Conservation (phyloP, 2,888 invertebrate species). For the Aricia artaxerxes region DNA sequence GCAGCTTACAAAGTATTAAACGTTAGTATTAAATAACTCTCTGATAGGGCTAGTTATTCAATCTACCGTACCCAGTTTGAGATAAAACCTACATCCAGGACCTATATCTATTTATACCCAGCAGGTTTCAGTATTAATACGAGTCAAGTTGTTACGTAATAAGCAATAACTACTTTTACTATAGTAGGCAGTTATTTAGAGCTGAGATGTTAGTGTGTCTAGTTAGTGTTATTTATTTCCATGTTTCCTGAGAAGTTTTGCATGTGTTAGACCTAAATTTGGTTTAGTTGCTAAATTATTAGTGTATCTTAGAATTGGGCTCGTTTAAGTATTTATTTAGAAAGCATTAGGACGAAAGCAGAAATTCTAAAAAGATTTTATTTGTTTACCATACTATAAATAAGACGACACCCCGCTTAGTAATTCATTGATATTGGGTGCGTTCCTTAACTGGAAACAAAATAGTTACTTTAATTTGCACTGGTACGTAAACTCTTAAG, state of each 20-base stretch:
- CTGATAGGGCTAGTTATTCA: not conserved
- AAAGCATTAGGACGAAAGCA: not conserved
- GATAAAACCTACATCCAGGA: constrained; percentile 6
- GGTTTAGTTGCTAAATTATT: constrained; percentile 39
- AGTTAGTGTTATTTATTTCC: constrained; percentile 7
- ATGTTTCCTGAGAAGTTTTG: constrained; percentile 1
- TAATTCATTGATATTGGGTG: not conserved
- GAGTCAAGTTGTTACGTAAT: constrained; percentile 22
- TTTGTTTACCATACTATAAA: no score
- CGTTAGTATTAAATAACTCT: not conserved
- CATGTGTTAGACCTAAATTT: not conserved
- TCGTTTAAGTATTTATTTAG: not conserved
- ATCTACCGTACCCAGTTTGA: not conserved
- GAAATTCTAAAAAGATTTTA: not conserved
- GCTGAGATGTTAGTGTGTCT: constrained; percentile 15
- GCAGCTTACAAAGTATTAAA: no score
- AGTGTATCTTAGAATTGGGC: not conserved
- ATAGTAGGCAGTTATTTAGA: not conserved
- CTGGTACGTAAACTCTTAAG: no score
- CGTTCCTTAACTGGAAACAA: not conserved
- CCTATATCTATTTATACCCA: not conserved
- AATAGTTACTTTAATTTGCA: not conserved
- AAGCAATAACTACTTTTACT: constrained; percentile 22
- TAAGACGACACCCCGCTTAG: not conserved
- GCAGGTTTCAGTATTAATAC: constrained; percentile 14